Base-by-base conservation (phyloP, 2,888 invertebrate species). In the Belgica antarctica region DNA sequence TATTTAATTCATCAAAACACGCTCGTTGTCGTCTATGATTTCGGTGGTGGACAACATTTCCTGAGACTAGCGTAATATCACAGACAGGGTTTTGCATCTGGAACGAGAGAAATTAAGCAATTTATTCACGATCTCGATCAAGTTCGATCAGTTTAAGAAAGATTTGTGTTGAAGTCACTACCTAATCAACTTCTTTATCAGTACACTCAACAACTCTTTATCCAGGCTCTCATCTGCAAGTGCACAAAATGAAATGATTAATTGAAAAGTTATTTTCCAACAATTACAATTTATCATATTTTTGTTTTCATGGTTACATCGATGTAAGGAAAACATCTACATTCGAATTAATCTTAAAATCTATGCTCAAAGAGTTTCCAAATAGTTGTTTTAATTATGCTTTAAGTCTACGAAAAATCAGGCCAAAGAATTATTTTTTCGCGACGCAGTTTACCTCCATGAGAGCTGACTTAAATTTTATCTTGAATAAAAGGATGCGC, bases 401-500 rank as follows among this genome's bases (percentile, higher is more conserved):
- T n/a, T n/a, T n/a, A n/a, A n/a, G n/a, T 41, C 22, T 22, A 52
- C 52, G 8, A 52, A 52, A 52, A 52, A 2, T 17, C 17, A n/a
- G n/a, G n/a, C 52, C 22, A 52, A 17, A 17, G 3, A 52, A 52
- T 22, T 52, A 52, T 52, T 52, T 52, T 19, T 17, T 52, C 12
- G 52, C 17, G 52, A n/a, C n/a, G n/a, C n/a, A n/a, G 52, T 52
- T 52, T 52, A 52, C 52, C 52, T 52, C 52, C 52, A 17, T 7
- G 17, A 52, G 22, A 52, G 19, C 22, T 52, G 10, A 31, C 22
- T 68, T 68, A 68, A 57, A 68, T 68, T 15, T 91, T 94, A 78
- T 98, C 97, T 82, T 93, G 92, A 77, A 98, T 96, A 80, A 97
- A 97, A 0, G 95, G 90, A 81, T 98, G 97, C 22, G 90, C 88